Conservation (phyloP, 2,797 vertebrate genomes). For the Emydoidea blandingii region DNA sequence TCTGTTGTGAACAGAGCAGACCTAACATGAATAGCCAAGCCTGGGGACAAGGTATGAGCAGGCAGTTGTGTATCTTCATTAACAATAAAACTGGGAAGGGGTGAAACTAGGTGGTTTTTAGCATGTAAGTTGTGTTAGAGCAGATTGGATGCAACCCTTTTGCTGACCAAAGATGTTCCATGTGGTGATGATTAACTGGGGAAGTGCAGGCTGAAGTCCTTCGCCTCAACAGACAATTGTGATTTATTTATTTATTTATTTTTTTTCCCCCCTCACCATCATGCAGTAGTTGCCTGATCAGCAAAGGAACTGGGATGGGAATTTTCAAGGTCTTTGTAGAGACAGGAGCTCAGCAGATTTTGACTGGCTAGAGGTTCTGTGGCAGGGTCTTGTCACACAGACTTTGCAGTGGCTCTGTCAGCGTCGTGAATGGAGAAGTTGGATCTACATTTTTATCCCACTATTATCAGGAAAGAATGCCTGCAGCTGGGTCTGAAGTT, state of each 20-base stretch:
- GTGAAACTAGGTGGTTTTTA: not conserved
- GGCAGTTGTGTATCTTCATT: not conserved
- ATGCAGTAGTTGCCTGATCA: not conserved
- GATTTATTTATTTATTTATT: no score
- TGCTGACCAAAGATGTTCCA: not conserved
- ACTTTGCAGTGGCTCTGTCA: not conserved
- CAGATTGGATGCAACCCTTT: not conserved
- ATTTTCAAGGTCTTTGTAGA: not conserved
- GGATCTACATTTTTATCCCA: not conserved
- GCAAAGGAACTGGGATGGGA: not conserved
- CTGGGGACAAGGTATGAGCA: not conserved
- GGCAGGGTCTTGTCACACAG: not conserved
- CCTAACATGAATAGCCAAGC: conserved; percentile 28
- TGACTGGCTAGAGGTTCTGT: not conserved
- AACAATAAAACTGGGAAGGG: not conserved
- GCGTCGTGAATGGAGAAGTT: not conserved
- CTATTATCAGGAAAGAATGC: not conserved
- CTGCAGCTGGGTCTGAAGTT: not conserved
- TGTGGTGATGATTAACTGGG: not conserved
- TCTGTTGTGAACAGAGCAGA: not conserved
- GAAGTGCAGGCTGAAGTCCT: not conserved
- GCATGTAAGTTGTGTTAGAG: not conserved
- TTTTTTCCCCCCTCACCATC: not conserved
- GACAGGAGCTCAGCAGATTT: not conserved
- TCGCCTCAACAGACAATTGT: not conserved